Conservation (phyloP, 2,888 invertebrate species). For the Tenthredo scrophulariae region DNA sequence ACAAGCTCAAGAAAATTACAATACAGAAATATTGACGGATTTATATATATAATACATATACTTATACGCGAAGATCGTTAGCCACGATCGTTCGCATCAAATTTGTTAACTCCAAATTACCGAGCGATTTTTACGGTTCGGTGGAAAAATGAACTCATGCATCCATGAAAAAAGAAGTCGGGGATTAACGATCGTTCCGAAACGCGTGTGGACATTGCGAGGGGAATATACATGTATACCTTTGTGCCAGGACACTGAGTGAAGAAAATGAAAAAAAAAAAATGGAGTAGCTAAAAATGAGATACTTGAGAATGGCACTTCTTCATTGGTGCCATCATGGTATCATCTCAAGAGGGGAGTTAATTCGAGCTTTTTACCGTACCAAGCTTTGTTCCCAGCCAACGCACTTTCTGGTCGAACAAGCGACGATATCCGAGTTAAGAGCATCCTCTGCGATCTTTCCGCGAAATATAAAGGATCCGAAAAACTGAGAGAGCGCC, state of each 20-base stretch:
- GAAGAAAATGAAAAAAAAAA: not conserved
- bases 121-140: not conserved
- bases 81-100: not conserved
- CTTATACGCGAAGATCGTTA: not conserved
- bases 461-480: slow-evolving; percentile 13
- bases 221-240: not conserved
- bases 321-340: slow-evolving; percentile 18
- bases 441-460: slow-evolving; percentile 36
- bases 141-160: not conserved
- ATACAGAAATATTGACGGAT: not conserved
- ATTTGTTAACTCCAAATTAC: not conserved
- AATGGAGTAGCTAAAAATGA: not conserved
- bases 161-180: not conserved
- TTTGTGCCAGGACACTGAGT: not conserved
- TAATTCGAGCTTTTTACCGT: slow-evolving; percentile 26
- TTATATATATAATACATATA: not conserved
- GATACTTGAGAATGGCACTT: slow-evolving; percentile 20
- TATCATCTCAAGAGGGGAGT: not conserved
- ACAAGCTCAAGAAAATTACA: not conserved
- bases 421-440: slow-evolving; percentile 1
- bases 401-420: not conserved
- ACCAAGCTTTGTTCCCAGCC: slow-evolving; percentile 19
- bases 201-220: not conserved
- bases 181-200: not conserved
- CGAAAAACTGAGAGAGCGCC: not conserved